These are phyloP conservation scores for Lethocerus indicus DNA, from an alignment of 1,140 invertebrate genomes.

Conservation along the genomic window DNA sequence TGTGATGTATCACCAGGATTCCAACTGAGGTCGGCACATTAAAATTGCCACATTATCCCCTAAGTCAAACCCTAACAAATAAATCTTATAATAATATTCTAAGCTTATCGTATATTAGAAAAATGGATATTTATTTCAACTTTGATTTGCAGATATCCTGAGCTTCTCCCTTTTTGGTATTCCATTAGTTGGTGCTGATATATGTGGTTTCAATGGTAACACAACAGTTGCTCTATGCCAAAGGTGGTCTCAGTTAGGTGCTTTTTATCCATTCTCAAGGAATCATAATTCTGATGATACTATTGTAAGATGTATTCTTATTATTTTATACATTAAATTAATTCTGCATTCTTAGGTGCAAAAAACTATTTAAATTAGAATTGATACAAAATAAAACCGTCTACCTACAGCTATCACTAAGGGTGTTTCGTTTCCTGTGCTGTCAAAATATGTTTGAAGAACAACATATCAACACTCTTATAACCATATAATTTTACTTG, in stretches of 20 bases:
- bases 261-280: constrained; percentile 73
- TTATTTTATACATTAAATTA: constrained; percentile 3
- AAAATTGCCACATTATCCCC: too few relatives aligned
- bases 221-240: constrained; percentile 55
- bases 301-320: constrained; percentile 32
- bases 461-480: not conserved
- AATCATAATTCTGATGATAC: constrained; percentile 65
- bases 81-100: not conserved
- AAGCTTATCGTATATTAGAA: not conserved
- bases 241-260: constrained; percentile 68
- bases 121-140: constrained; percentile 17
- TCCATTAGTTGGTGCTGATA: constrained; percentile 74
- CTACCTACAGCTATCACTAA: not conserved
- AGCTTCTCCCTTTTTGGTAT: constrained; percentile 72
- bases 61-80: not conserved
- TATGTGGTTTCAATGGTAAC: constrained; percentile 73
- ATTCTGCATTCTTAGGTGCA: not conserved
- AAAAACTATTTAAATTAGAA: not conserved
- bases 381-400: not conserved
- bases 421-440: not conserved
- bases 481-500: not conserved
- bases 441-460: constrained; percentile 3
- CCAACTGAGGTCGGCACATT: too few relatives aligned
- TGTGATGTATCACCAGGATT: too few relatives aligned
- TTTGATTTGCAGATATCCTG: constrained; percentile 42